Conservation (phyloP, 1,140 invertebrate species). For the Anoplophora glabripennis region DNA sequence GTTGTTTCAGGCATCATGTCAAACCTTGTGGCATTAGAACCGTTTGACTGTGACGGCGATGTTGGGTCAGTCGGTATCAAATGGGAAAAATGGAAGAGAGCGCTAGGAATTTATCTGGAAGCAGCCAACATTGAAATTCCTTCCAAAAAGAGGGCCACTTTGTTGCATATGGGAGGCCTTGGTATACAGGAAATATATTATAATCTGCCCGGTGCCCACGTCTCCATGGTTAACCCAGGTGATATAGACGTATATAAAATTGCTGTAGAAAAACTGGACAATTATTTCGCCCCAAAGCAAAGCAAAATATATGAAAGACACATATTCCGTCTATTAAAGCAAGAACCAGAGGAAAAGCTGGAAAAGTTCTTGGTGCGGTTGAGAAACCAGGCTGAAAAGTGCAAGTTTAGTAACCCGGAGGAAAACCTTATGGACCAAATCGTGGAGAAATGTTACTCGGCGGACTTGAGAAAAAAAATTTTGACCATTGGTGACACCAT, state of each 20-base stretch:
- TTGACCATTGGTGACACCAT: conserved; percentile 9
- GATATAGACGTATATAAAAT: neutral
- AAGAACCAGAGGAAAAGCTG: too few relatives aligned
- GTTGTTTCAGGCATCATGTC: too few relatives aligned
- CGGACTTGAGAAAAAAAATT: conserved; percentile 14
- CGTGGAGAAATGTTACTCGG: conserved; percentile 13
- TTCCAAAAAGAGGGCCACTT: neutral
- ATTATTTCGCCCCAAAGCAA: neutral
- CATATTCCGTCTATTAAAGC: too few relatives aligned
- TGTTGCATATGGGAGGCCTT: too few relatives aligned
- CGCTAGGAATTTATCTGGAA: too few relatives aligned
- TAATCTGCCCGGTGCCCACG: neutral
- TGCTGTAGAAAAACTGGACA: neutral
- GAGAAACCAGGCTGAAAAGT: conserved; percentile 29
- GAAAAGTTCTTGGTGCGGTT: too few relatives aligned
- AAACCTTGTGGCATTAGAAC: too few relatives aligned
- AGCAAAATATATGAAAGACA: too few relatives aligned
- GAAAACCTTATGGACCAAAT: conserved; percentile 18
- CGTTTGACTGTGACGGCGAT: neutral
- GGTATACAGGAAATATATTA: too few relatives aligned
- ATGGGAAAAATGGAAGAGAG: too few relatives aligned
- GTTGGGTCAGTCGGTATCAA: neutral
- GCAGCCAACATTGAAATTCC: neutral
- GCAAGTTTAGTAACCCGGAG: too few relatives aligned
- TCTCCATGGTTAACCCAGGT: neutral